Conservation (phyloP, 2,888 invertebrate species). For the Acleris holmiana region DNA sequence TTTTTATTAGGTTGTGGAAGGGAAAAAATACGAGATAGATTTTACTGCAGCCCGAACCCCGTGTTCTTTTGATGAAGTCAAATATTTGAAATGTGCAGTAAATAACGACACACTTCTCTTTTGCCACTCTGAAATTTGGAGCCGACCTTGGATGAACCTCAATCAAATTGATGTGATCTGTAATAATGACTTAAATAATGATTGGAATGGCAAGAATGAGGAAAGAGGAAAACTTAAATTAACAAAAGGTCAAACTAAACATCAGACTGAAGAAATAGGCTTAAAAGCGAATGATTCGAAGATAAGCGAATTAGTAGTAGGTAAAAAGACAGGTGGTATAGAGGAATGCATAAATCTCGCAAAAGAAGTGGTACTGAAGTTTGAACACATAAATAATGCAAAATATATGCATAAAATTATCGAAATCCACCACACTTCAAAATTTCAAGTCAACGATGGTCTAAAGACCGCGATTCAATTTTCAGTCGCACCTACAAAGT, state of each 20-base stretch:
- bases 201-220: constrained; percentile 34
- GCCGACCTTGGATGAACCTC: constrained; percentile 77
- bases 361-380: constrained; percentile 45
- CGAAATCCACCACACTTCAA: constrained; percentile 67
- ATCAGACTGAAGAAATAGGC: neutral
- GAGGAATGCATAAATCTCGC: constrained; percentile 44
- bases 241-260: neutral
- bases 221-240: constrained; percentile 11
- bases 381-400: constrained; percentile 49
- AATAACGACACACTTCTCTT: constrained; percentile 43
- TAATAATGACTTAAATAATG: constrained; percentile 43
- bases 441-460: constrained; percentile 80
- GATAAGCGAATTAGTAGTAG: constrained; percentile 15
- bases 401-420: constrained; percentile 55
- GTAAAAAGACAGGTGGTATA: too few species aligned
- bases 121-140: constrained; percentile 81
- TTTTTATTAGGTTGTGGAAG: constrained; percentile 48
- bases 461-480: constrained; percentile 60
- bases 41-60: constrained; percentile 51
- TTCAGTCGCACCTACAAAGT: constrained; percentile 49
- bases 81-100: constrained; percentile 43
- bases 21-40: constrained; percentile 55
- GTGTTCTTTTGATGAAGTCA: constrained; percentile 42
- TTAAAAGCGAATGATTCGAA: neutral
- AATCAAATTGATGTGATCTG: constrained; percentile 65